Base-by-base conservation (phyloP, 2,888 invertebrate species). In the Petrolisthes cinctipes region DNA sequence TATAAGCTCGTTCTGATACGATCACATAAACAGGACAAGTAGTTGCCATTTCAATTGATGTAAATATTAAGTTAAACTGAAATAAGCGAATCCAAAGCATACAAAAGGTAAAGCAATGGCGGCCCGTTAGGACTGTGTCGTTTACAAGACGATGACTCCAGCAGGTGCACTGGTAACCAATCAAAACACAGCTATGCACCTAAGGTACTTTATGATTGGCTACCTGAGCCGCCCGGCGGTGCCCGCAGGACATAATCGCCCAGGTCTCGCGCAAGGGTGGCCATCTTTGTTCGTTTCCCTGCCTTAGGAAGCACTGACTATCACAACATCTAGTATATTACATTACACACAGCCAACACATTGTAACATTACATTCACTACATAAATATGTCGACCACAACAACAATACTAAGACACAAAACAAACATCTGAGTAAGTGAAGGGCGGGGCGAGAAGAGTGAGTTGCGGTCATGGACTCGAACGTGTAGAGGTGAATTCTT, bases 131-230 rank as follows among this genome's bases (percentile, higher is more conserved):
- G 71, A 68, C 79, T 51, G 61, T 57, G 79, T 86, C 79, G 85
- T 85, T 23, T 17, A 73, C n/a, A 56, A 61, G 20, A 61, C 79
- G 37, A 37, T 37, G 37, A 37, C 53, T 23, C 20, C 73, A 53
- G 54, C 61, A 86, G 86, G 86, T 86, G 78, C 54, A 76, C 75
- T 78, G 66, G 66, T 82, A 78, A 82, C 82, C 82, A 82, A 86
- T 82, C 86, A 86, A 86, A 86, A 86, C 86, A 86, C 82, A 86
- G 82, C 86, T 86, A 86, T 86, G 86, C 86, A 86, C 82, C 86
- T 82, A 76, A 82, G 82, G 37, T 86, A 86, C 86, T 86, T 82
- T 86, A 86, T 86, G 86, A 86, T 86, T 86, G 86, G 86, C 86
- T 86, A 86, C 86, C 86, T 86, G 86, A 86, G 86, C 78, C 82